Evolutionary conservation across 2,113 vertebrate genomes (phyloP).

Genomic region (Psettodes erumei): DNA sequence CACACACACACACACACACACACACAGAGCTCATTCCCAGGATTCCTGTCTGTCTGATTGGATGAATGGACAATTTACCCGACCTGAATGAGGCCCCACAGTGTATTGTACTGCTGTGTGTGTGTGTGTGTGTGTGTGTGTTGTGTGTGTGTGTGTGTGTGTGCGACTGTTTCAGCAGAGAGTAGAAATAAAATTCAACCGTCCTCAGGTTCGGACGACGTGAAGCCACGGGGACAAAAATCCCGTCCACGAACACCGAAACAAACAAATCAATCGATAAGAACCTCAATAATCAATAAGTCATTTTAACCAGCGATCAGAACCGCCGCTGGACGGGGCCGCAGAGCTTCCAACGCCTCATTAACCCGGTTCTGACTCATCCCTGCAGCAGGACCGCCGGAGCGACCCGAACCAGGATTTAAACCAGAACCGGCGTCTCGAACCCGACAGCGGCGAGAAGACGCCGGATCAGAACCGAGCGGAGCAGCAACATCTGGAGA

Average conservation of each 20-base stretch:
- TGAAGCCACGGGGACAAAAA: no score
- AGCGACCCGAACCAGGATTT: no score
- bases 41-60: slow-evolving; percentile 58
- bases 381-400: no score
- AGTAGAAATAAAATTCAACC: no score
- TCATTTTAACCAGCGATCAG: no score
- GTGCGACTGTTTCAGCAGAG: not conserved
- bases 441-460: not conserved
- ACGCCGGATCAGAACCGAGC: slow-evolving; percentile 21
- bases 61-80: slow-evolving; percentile 19
- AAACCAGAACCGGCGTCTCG: not conserved
- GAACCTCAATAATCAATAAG: no score
- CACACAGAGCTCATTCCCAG: slow-evolving; percentile 48
- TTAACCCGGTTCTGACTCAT: no score
- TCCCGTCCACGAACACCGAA: no score
- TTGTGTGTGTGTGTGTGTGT: not conserved
- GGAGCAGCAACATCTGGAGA: slow-evolving; percentile 49
- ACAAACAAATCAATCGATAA: no score
- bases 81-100: slow-evolving; percentile 15
- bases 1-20: not conserved
- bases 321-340: no score
- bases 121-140: not conserved
- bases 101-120: slow-evolving; percentile 1
- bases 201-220: no score
- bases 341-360: no score